These are phyloP conservation scores for Cryptotermes secundus DNA, from an alignment of 1,140 invertebrate species.

Conservation along the genomic window DNA sequence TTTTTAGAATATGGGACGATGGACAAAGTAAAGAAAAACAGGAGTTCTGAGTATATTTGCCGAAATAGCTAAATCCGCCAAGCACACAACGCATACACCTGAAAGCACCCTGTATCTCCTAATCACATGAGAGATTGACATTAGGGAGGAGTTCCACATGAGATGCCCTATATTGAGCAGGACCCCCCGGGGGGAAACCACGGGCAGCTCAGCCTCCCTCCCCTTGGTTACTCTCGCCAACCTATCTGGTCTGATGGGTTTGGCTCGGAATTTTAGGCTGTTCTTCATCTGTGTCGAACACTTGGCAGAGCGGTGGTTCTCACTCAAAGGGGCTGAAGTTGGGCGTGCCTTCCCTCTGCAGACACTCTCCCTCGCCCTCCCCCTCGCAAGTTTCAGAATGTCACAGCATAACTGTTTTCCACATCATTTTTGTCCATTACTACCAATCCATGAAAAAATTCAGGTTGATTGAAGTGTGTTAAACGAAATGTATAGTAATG, in stretches of 20 bases:
- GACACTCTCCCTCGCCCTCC: neutral
- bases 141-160: neutral
- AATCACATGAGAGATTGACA: neutral
- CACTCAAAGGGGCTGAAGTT: neutral
- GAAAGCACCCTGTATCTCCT: neutral
- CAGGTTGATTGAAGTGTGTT: too few species aligned
- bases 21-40: too few species aligned
- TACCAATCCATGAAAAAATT: too few species aligned
- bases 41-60: too few species aligned
- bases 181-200: neutral
- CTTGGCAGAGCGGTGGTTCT: neutral
- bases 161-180: neutral
- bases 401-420: too few species aligned
- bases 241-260: neutral
- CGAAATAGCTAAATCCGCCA: too few species aligned
- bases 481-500: too few species aligned
- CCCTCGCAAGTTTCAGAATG: too few species aligned
- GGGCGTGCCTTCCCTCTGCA: neutral
- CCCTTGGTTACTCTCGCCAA: neutral
- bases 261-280: neutral
- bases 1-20: too few species aligned
- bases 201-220: neutral
- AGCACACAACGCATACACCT: too few species aligned
- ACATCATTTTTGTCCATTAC: too few species aligned
- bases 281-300: neutral